Percentiles rank a stretch among this genome's conserved stretches.
phyloP scores from a whole-genome alignment of 2,797 vertebrate species.

The Oophaga sylvatica region DNA sequence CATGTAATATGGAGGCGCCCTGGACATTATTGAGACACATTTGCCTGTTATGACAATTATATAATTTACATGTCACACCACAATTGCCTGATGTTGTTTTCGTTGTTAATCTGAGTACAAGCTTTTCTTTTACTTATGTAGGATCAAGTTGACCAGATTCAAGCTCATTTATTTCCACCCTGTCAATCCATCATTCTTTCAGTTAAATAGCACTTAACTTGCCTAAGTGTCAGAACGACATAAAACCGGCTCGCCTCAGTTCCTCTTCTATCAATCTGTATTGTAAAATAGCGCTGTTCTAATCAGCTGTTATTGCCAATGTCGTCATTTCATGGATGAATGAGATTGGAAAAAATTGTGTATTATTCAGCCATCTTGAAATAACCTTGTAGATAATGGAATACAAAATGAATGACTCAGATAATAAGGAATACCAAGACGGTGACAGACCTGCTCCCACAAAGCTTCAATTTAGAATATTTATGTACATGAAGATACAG shows the following conservation, averaged over 20 bases:
- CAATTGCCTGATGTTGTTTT: background rate
- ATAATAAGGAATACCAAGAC: slow-evolving; percentile 2
- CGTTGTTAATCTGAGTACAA: background rate
- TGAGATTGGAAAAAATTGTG: background rate
- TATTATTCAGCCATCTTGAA: slow-evolving; percentile 39
- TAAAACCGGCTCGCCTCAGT: background rate
- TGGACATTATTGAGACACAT: background rate
- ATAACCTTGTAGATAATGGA: slow-evolving; percentile 38
- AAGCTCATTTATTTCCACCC: background rate
- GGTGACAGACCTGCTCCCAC: slow-evolving; percentile 26
- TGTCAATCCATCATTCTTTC: slow-evolving; percentile 26
- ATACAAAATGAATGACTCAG: slow-evolving; percentile 39
- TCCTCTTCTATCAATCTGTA: background rate
- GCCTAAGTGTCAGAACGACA: slow-evolving; percentile 11
- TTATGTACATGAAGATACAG: slow-evolving; percentile 18
- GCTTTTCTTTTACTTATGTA: background rate
- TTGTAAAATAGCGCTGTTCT: background rate
- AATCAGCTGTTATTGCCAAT: slow-evolving; percentile 24
- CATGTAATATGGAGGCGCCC: too few species aligned
- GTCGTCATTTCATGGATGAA: slow-evolving; percentile 6
- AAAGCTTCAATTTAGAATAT: slow-evolving; percentile 35
- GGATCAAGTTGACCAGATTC: background rate
- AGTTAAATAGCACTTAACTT: slow-evolving; percentile 18
- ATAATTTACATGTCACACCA: background rate
- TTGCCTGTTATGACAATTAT: background rate